phyloP scores from a whole-genome alignment of 1,140 invertebrate genomes.

The Ruditapes philippinarum region DNA sequence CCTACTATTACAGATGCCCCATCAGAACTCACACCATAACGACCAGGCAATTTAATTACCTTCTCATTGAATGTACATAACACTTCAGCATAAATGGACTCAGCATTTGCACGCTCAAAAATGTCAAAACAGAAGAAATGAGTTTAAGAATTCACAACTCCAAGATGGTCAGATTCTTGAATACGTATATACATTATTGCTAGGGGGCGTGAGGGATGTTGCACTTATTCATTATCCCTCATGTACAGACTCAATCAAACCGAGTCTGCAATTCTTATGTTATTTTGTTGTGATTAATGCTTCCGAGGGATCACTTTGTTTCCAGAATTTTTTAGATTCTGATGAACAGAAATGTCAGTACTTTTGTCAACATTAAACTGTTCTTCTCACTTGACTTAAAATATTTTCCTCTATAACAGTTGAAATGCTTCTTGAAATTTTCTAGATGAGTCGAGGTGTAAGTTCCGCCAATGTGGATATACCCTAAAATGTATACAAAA shows the following conservation, averaged over 20 bases:
- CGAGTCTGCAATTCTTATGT: too few relatives aligned
- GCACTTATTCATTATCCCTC: too few relatives aligned
- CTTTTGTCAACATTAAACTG: conserved; percentile 41
- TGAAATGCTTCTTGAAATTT: neutral
- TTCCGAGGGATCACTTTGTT: too few relatives aligned
- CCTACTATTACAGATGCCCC: conserved; percentile 13
- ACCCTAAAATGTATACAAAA: too few relatives aligned
- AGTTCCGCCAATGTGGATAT: conserved; percentile 9
- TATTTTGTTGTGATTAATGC: too few relatives aligned
- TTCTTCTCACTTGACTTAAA: conserved; percentile 21
- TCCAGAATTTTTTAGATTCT: too few relatives aligned
- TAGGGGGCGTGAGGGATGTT: too few relatives aligned
- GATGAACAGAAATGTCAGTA: conserved; percentile 33
- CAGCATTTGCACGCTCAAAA: conserved; percentile 8
- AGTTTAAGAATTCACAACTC: conserved; percentile 2
- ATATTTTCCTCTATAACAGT: neutral
- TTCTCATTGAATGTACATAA: neutral
- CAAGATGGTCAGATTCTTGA: neutral
- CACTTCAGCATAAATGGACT: conserved; percentile 33
- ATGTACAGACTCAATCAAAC: too few relatives aligned
- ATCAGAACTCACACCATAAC: conserved; percentile 7
- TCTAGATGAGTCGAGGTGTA: neutral
- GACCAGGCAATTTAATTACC: conserved; percentile 20
- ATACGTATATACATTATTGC: conserved; percentile 37
- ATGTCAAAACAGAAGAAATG: conserved; percentile 28